Percentiles rank a stretch among this genome's conserved stretches.
Conservation (phyloP, 2,797 vertebrate genomes). For the Harpagifer antarcticus region DNA sequence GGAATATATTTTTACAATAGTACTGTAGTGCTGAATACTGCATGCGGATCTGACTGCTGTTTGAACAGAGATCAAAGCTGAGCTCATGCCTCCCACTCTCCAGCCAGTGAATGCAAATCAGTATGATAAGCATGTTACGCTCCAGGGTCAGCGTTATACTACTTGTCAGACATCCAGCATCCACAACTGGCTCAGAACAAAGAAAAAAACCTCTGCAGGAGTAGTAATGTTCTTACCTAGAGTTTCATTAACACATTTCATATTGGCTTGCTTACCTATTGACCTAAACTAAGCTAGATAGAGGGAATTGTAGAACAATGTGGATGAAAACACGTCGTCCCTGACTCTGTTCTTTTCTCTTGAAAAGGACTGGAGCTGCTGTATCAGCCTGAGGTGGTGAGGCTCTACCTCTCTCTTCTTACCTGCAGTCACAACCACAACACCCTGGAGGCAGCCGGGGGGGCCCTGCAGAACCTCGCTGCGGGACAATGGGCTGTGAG, state of each 20-base stretch:
- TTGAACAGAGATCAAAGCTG: constrained; percentile 63
- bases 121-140: constrained; percentile 67
- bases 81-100: constrained; percentile 67
- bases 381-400: constrained; percentile 97
- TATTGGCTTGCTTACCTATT: not conserved
- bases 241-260: constrained; percentile 15
- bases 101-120: constrained; percentile 75
- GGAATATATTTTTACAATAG: not conserved
- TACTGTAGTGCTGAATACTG: constrained; percentile 36
- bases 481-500: constrained; percentile 98
- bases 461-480: constrained; percentile 97
- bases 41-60: constrained; percentile 46
- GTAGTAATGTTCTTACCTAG: constrained; percentile 16
- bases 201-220: constrained; percentile 23
- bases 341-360: constrained; percentile 35
- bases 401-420: constrained; percentile 96
- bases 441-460: constrained; percentile 96
- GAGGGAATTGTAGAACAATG: not conserved
- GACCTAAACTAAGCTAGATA: constrained; percentile 7
- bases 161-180: constrained; percentile 59
- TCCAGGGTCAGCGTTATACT: constrained; percentile 66
- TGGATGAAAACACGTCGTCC: not conserved
- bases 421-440: constrained; percentile 98
- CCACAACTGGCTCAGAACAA: constrained; percentile 39
- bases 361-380: constrained; percentile 93